Percentiles rank a stretch among this genome's conserved stretches.
Evolutionary conservation across 2,797 vertebrate genomes (phyloP).

Genomic region (Platalea minor): DNA sequence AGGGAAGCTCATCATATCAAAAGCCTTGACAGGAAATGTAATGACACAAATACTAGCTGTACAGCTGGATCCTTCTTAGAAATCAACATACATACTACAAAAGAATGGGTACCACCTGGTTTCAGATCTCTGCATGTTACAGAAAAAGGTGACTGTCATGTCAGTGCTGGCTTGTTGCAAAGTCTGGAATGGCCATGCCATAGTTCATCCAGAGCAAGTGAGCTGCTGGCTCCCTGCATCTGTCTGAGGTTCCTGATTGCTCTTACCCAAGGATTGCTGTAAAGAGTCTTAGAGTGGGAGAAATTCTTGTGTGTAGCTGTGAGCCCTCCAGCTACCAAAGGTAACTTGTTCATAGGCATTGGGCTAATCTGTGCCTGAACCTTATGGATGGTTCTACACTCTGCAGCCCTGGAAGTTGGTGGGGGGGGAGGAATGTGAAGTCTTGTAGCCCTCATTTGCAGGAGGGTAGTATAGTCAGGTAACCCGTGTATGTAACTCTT

Average conservation of each 20-base stretch:
- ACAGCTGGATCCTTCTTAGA: background rate
- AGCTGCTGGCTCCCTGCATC: background rate
- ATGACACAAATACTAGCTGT: background rate
- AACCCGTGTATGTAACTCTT: background rate
- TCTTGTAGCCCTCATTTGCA: background rate
- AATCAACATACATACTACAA: background rate
- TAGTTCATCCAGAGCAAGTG: background rate
- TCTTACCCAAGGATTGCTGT: background rate
- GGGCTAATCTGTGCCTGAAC: background rate
- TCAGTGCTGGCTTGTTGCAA: background rate
- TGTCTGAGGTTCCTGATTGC: background rate
- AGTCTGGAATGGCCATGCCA: background rate
- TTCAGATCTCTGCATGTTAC: background rate
- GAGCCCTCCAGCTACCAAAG: background rate
- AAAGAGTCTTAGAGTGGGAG: background rate
- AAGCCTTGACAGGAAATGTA: background rate
- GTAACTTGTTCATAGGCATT: background rate
- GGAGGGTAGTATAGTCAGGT: background rate
- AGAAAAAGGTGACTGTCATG: background rate
- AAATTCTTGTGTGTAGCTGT: background rate
- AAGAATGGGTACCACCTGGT: background rate
- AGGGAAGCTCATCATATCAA: background rate
- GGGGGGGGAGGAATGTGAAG: rapidly evolving
- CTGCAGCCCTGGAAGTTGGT: background rate
- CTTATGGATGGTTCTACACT: background rate